Base-by-base conservation (phyloP, 2,113 vertebrate genomes). In the Regulus satrapa region DNA sequence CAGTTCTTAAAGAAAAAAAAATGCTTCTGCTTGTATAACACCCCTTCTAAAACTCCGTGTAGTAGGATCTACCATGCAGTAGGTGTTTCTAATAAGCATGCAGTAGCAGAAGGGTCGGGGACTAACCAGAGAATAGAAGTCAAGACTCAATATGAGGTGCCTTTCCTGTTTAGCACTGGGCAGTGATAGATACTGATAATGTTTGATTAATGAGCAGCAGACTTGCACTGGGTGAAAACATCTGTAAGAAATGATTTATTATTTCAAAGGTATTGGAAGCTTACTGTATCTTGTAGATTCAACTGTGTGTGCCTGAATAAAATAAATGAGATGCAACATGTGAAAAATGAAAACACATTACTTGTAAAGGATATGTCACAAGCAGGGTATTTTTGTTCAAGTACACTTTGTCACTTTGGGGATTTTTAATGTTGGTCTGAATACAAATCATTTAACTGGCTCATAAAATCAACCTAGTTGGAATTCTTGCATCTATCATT, bases 231-330 rank as follows among this genome's bases (percentile, higher is more conserved):
- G 98, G 97, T 97, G 97, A 97, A 97, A 98, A 98, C 96, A 98
- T 98, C 98, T 98, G 97, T 97, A 97, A 98, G 96, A 96, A 98
- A 97, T 98, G 98, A 99, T 98, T 99, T 98, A 98, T 99, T 98
- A 98, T 98, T 98, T 98, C 95, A 90, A 78, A 97, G 97, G 97
- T 98, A 97, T 97, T 97, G 96, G 97, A 96, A 97, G 97, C 97
- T 95, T 97, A 96, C 62, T 45, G 23, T 98, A 98, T 98, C 97
- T 98, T 97, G 97, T 95, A 93, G 96, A 98, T 98, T 98, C 98
- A 97, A 98, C 96, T 96, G 84, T 96, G 96, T 97, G 97, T 97
- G 97, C 97, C 96, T 96, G 98, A 97, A 98, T 96, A 97, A 98
- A 98, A 98, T 98, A 98, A 99, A 98, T 98, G 98, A 98, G 98